Conservation (phyloP, 2,888 invertebrate species). For the Tenthredo distinguenda region DNA sequence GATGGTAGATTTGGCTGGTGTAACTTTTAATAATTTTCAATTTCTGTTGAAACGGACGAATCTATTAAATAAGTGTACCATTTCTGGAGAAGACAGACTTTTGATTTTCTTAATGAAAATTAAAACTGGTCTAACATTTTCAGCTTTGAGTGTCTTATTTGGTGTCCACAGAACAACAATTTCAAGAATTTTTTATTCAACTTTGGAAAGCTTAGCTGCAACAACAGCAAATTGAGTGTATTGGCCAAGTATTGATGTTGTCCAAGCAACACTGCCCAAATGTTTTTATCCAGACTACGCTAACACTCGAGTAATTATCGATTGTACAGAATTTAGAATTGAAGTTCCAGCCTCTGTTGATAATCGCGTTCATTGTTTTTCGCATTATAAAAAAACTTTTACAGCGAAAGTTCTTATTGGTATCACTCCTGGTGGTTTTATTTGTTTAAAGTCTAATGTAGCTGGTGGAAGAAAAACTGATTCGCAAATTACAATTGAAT, state of each 20-base stretch:
- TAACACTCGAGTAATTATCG: constrained; percentile 56
- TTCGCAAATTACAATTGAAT: constrained; percentile 55
- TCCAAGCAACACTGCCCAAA: constrained; percentile 55
- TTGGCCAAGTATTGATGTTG: constrained; percentile 53
- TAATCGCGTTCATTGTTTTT: constrained; percentile 51
- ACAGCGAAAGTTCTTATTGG: constrained; percentile 55
- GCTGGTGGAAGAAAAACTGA: constrained; percentile 55
- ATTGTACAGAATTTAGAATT: constrained; percentile 57
- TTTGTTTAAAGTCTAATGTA: constrained; percentile 54
- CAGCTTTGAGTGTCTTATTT: constrained; percentile 57
- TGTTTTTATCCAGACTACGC: constrained; percentile 48
- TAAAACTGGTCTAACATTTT: constrained; percentile 57
- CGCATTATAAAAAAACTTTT: constrained; percentile 57
- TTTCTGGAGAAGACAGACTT: constrained; percentile 52
- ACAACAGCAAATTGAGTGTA: constrained; percentile 54
- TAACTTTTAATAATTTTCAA: constrained; percentile 56
- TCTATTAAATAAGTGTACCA: constrained; percentile 1
- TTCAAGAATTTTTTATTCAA: constrained; percentile 55
- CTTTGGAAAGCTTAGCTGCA: constrained; percentile 42
- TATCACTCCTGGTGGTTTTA: constrained; percentile 55
- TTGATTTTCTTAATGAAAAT: constrained; percentile 60
- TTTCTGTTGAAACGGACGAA: constrained; percentile 57
- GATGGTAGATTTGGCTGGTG: constrained; percentile 58
- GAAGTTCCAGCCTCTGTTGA: constrained; percentile 54
- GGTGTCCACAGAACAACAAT: constrained; percentile 57